Evolutionary conservation across 2,797 vertebrate genomes (phyloP).

Genomic region (Chloroceryle inda): DNA sequence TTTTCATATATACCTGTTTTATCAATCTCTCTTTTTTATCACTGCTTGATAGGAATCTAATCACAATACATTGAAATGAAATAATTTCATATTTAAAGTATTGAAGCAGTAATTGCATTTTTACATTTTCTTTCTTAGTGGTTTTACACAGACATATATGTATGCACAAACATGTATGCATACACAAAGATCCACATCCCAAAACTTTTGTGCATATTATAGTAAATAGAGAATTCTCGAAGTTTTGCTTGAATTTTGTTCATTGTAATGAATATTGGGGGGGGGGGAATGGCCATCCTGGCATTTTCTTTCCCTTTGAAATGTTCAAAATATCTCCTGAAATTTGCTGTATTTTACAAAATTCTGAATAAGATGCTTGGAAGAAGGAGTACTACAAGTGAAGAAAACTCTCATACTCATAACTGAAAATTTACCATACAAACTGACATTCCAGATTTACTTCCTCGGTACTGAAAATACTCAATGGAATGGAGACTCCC

Average conservation of each 20-base stretch:
- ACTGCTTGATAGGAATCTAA: background rate
- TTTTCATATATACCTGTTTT: background rate
- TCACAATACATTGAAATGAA: background rate
- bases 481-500: background rate
- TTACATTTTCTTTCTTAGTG: background rate
- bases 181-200: background rate
- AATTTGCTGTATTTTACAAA: background rate
- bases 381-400: background rate
- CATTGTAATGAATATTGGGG: fast-evolving
- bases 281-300: background rate
- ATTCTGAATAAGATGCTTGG: background rate
- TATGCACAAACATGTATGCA: background rate
- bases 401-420: background rate
- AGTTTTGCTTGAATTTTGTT: background rate
- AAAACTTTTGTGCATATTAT: background rate
- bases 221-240: background rate
- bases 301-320: background rate
- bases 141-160: fast-evolving
- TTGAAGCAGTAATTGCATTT: background rate
- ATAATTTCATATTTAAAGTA: background rate
- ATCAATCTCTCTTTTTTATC: background rate
- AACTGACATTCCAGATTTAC: background rate
- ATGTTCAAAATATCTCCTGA: background rate
- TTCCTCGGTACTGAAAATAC: background rate
- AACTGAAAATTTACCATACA: background rate